Base-by-base conservation (phyloP, 2,113 vertebrate species). In the Cephalopholis sonnerati region DNA sequence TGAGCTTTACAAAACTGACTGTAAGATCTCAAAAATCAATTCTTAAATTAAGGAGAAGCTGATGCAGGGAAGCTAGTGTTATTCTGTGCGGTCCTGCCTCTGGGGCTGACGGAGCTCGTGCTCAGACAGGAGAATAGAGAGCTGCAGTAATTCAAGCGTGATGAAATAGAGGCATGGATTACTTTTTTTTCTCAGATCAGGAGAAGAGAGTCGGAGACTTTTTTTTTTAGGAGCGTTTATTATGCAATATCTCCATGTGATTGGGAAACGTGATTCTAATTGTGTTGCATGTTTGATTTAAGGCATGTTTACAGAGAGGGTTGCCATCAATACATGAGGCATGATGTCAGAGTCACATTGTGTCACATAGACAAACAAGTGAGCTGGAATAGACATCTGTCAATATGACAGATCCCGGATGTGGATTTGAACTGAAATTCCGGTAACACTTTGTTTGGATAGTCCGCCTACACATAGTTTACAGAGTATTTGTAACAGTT, bases 361-460 rank as follows among this genome's bases (percentile, higher is more conserved):
- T 71, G 32, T 81, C 67, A 72, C 72, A 11, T 27, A 66, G 69
- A 76, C 84, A 92, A 90, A 93, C 83, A 90, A 76, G 58, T 46
- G 24, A 44, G 12, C 3, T 12, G 59, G 63, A 74, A 46, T 58
- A 68, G 64, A 8, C 36, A 84, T 89, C 68, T 62, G 67, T 92
- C 71, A 87, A 70, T 68, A 9, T 78, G 69, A 87, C 84, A 84
- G 77, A 67, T 90, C 87, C 85, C 65, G 87, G 92, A 94, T 89
- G 41, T 86, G 73, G 74, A 86, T 63, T 82, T 63, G 13, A 25
- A 20, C 54, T 70, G 48, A 36, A 68, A 74, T 44, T 44, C 41
- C 41, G 41, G 41, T 44, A 9, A 44, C 41, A 12, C 41, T 44
- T 44, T 44, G 11, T 44, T 44, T 44, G 41, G 41, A 44, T 44